Evolutionary conservation across 2,888 invertebrate species (phyloP), one percentile per base, ranked within the genome.

Genomic region (Lampropteryx suffumata): DNA sequence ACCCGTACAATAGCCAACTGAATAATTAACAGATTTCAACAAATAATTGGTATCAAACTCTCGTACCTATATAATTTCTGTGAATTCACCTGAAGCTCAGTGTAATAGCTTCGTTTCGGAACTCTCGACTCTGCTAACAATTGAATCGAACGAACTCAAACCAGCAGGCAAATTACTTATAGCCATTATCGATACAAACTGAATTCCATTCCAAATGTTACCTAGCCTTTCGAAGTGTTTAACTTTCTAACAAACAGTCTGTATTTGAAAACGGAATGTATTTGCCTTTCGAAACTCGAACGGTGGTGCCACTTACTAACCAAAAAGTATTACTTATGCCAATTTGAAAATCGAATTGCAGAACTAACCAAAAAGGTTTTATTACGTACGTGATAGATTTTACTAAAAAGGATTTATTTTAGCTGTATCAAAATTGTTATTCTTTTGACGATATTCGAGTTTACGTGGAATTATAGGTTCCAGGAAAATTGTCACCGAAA

Each of bases 231-330:
- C 40, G 46, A 21, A 33, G 40, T 44, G 27, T 49, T 53, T 44
- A 44, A 53, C 53, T 53, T 44, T 53, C 32, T 24, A 48, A 53
- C 50, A 51, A 51, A 50, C 47, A 48, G 40, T 32, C 53, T 36
- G 48, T 44, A 49, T 53, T 48, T 27, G 48, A 48, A 51, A 51
- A 43, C 26, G 48, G 44, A 53, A 53, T 48, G 44, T 53, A 48
- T 53, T 53, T 41, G 40, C 32, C 35, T 33, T 53, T 44, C 24
- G 34, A 39, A 53, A 53, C 48, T 48, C 44, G 36, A 48, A 44
- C 46, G 40, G 37, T 32, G 30, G 27, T 28, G 28, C 12, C 42
- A 47, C 43, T 37, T 33, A 42, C 39, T 40, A 40, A 43, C 46
- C 21, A 32, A 51, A 51, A 49, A 42, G 42, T 42, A 42, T 32